Base-by-base conservation (phyloP, 1,140 invertebrate species). In the Neodiprion pinetum region DNA sequence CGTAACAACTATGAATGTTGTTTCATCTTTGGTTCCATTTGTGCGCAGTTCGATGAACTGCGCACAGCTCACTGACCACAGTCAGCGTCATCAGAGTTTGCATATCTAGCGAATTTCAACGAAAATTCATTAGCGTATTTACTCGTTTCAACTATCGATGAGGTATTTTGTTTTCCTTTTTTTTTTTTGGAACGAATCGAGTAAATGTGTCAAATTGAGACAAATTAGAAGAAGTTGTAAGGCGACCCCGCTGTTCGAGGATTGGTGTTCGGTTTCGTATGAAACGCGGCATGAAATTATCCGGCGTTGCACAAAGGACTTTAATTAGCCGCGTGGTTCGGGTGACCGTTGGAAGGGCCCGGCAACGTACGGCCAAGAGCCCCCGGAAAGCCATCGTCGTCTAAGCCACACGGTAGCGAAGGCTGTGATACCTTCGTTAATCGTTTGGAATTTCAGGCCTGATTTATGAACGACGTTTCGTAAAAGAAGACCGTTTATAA, bases 251-350 rank as follows among this genome's bases (percentile, higher is more conserved):
- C n/a, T 61, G 53, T 61, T 61, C n/a, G 53, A 14, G 53, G 53
- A 4, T 61, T 17, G 53, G 53, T 61, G 53, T 61, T 61, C 8
- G 53, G 53, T 61, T 61, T 9, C 53, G 53, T 61, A 14, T 61
- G 53, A 61, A 61, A 61, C n/a, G 11, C n/a, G 11, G 11, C 53
- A 61, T 61, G 53, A 61, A 61, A 61, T 61, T 61, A 14, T 61
- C 53, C 53, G n/a, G 53, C 53, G n/a, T 12, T 61, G 53, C 53
- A 61, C 53, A 61, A 61, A 61, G 53, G 53, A 61, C 53, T 61
- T 5, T 61, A 61, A 61, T 61, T 61, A 61, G 53, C 53, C 28
- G 28, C n/a, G 53, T 61, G 53, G 53, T 61, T 40, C 28, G 28
- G n/a, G 53, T 61, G 53, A 61, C 53, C 53, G 53, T 61, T 12